Evolutionary conservation across 2,797 vertebrate species (phyloP).

Genomic region (Danio choprae): DNA sequence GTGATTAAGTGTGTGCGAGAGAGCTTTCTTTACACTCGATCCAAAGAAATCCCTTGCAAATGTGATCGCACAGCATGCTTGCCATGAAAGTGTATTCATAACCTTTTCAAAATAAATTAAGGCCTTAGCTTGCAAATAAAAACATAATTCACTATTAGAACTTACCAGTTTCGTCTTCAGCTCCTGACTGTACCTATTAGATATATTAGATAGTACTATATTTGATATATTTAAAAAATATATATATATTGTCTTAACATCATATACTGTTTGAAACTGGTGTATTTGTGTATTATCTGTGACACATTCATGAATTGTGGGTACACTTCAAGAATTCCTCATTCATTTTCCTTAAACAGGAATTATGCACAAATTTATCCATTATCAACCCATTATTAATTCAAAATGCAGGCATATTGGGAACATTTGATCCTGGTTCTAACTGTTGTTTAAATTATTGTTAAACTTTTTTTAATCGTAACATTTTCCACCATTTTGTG

Average conservation of each 20-base stretch:
- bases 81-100: constrained; percentile 18
- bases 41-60: constrained; percentile 35
- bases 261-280: neutral
- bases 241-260: neutral
- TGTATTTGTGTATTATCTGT: neutral
- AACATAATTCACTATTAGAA: neutral
- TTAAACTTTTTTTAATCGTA: too few relatives aligned
- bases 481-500: too few relatives aligned
- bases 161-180: neutral
- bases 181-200: neutral
- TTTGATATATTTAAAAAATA: neutral
- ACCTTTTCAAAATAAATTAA: neutral
- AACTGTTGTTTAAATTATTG: too few relatives aligned
- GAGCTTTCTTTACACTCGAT: constrained; percentile 11
- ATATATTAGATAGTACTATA: neutral
- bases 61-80: constrained; percentile 23
- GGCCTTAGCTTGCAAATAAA: neutral
- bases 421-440: too few relatives aligned
- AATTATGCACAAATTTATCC: too few relatives aligned
- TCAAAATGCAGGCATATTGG: too few relatives aligned
- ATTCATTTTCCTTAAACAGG: too few relatives aligned
- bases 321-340: too few relatives aligned
- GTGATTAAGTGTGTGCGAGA: constrained; percentile 5
- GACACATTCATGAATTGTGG: too few relatives aligned
- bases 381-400: too few relatives aligned